Evolutionary conservation across 1,140 invertebrate genomes (phyloP).

Genomic region (Epicauta chinensis): DNA sequence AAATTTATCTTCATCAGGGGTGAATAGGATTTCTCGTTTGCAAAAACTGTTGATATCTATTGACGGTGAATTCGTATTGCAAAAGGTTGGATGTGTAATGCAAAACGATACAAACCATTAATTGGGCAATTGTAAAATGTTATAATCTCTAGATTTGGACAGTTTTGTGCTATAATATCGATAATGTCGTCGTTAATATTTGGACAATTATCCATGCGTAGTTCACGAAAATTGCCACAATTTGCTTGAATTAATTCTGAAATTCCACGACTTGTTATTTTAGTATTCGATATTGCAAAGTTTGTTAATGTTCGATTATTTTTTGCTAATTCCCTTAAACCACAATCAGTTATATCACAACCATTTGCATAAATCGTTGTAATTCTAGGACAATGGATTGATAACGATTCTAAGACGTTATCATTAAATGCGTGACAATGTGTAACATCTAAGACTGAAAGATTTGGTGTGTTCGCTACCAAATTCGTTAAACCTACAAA

Average conservation of each 20-base stretch:
- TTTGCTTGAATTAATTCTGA: no score
- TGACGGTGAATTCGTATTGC: no score
- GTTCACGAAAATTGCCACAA: constrained; percentile 19
- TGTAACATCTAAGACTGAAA: constrained; percentile 8
- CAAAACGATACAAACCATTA: not conserved
- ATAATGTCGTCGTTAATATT: constrained; percentile 22
- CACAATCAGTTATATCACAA: constrained; percentile 20
- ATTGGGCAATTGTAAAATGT: constrained; percentile 25
- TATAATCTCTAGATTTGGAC: constrained; percentile 30
- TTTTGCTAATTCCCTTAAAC: constrained; percentile 6
- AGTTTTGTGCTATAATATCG: constrained; percentile 22
- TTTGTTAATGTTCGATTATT: constrained; percentile 6
- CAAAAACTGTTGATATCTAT: no score
- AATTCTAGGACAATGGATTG: constrained; percentile 8
- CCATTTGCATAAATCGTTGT: constrained; percentile 11
- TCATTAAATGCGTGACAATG: constrained; percentile 16
- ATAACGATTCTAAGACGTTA: constrained; percentile 16
- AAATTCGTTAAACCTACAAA: constrained; percentile 15
- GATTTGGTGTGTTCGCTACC: constrained; percentile 8
- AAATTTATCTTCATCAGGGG: no score
- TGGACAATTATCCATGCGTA: constrained; percentile 27
- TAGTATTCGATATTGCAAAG: constrained; percentile 13
- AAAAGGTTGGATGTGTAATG: no score
- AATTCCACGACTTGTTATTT: constrained; percentile 2
- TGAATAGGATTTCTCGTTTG: no score